Conservation (phyloP, 1,140 invertebrate genomes). For the Neodiprion lecontei region DNA sequence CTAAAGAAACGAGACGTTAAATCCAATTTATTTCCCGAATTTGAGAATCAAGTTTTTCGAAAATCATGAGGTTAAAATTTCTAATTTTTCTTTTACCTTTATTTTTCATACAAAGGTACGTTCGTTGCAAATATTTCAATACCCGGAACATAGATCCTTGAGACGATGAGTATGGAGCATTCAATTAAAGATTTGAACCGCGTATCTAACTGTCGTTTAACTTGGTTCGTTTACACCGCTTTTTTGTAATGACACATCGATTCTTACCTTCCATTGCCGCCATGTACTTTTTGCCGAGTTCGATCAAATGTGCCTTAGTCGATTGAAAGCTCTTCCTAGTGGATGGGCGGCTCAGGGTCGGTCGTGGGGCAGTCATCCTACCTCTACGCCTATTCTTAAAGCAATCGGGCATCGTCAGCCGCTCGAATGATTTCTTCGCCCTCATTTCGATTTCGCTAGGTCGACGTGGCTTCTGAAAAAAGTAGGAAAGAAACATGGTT, state of each 20-base stretch:
- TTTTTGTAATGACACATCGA: neutral
- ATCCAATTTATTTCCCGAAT: too few relatives aligned
- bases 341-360: constrained; percentile 30
- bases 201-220: neutral
- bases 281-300: neutral
- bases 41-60: too few relatives aligned
- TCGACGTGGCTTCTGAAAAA: constrained; percentile 26
- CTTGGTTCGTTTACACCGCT: neutral
- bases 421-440: constrained; percentile 63
- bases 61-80: too few relatives aligned
- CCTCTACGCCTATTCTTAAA: constrained; percentile 56
- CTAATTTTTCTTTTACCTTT: too few relatives aligned
- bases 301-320: neutral
- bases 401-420: constrained; percentile 67
- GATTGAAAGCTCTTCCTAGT: constrained; percentile 28
- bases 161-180: too few relatives aligned
- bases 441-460: constrained; percentile 63
- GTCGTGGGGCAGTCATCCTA: constrained; percentile 29
- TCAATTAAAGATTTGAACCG: too few relatives aligned
- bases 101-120: too few relatives aligned
- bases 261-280: neutral
- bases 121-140: too few relatives aligned
- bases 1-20: too few relatives aligned
- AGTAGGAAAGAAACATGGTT: neutral
- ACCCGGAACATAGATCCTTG: too few relatives aligned